Base-by-base conservation (phyloP, 2,113 vertebrate genomes). In the Lophotis ruficrista region DNA sequence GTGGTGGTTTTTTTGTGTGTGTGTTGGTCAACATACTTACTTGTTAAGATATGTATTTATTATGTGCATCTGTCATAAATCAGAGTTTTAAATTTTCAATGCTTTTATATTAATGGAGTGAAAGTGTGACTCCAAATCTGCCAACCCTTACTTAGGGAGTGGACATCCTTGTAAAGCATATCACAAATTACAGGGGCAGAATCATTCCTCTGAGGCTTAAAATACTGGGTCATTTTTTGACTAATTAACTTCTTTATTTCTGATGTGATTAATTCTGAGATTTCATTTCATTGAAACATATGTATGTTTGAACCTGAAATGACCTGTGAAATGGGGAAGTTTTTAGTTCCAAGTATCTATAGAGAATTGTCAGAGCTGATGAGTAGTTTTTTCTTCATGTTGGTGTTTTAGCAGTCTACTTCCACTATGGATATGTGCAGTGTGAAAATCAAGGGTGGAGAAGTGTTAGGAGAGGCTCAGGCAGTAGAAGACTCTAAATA, bases 381-480 rank as follows among this genome's bases (percentile, higher is more conserved):
- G 22, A 48, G 66, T 69, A 73, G 45, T 14, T 51, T 89, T 85
- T 93, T 79, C 30, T 79, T 76, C 16, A 38, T 2, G 1, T 12
- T 69, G 35, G 37, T 91, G 14, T 82, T 94, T 68, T 64, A 65
- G 48, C 28, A 31, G 57, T 68, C n/a, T 70, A 8, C 48, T 87
- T 96, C n/a, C 41, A 28, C 60, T 65, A 17, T 94, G 62, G 45
- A 37, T 65, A 50, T 2, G 2, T 25, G 17, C 7, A 27, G 54
- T 41, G 56, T 78, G 93, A 91, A 89, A 91, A 94, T 83, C 50
- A 78, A 87, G 87, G 69, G 56, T 0, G 0, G 51, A 78, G 51
- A n/a, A 71, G 73, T 79, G 89, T 93, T 84, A 93, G 81, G 53
- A 84, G 69, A 66, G 87, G 54, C 64, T 93, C 56, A 81, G 72